A percentile compares a stretch with the other conserved stretches of the same genome.
Conservation (phyloP, 2,797 vertebrate species). For the Tangara arthus region DNA sequence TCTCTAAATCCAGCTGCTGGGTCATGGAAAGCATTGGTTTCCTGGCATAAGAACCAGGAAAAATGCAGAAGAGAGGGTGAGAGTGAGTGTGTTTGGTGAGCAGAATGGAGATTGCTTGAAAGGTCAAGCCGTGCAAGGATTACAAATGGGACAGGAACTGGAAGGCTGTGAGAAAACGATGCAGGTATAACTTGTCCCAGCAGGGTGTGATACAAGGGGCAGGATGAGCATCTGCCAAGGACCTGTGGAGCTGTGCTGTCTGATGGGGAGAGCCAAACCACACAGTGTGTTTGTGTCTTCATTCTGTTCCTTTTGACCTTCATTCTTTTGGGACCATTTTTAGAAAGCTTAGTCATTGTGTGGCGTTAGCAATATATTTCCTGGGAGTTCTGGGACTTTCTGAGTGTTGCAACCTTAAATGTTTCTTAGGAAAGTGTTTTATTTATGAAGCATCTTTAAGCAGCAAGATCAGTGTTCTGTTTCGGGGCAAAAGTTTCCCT, state of each 20-base stretch:
- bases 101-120: neutral
- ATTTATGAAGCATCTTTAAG: neutral
- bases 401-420: neutral
- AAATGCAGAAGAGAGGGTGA: neutral
- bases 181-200: neutral
- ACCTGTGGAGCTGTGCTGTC: neutral
- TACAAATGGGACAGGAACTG: fast-evolving
- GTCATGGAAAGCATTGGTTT: slow-evolving; percentile 10
- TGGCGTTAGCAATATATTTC: neutral
- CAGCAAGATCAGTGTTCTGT: neutral
- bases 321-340: neutral
- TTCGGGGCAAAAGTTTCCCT: neutral
- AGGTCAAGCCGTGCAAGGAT: neutral
- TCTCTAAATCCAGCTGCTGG: neutral
- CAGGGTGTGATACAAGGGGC: neutral
- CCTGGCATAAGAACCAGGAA: neutral
- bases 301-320: neutral
- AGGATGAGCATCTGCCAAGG: neutral
- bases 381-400: slow-evolving; percentile 18
- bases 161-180: neutral
- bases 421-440: neutral
- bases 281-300: neutral
- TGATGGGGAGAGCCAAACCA: neutral
- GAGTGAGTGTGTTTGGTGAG: neutral
- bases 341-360: slow-evolving; percentile 25